phyloP scores from a whole-genome alignment of 2,113 vertebrate species.

The Protobothrops flavoviridis region DNA sequence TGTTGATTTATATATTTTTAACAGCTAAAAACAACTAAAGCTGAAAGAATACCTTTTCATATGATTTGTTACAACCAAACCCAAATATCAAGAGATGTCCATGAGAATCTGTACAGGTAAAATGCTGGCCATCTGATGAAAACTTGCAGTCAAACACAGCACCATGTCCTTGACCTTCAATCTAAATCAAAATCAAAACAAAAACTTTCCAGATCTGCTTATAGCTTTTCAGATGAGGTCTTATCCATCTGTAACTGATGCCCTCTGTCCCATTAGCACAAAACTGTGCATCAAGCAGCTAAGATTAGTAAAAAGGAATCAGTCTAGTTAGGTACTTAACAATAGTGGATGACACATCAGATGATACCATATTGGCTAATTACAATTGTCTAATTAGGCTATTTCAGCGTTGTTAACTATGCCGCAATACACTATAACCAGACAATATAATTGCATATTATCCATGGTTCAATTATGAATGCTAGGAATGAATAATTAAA shows the following conservation, averaged over 20 bases:
- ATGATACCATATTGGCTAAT: not conserved
- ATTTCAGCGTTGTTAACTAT: not conserved
- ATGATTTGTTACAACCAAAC: constrained; percentile 89
- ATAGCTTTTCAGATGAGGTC: not conserved
- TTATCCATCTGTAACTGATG: not conserved
- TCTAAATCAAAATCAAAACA: constrained; percentile 69
- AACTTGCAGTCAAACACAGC: constrained; percentile 98
- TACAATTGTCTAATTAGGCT: not conserved
- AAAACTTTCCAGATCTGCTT: not conserved
- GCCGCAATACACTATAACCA: not conserved
- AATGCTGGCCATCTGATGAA: constrained; percentile 92
- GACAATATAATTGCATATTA: not conserved
- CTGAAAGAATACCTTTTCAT: constrained; percentile 84
- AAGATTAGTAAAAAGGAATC: not conserved
- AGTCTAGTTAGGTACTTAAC: not conserved
- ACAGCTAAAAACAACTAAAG: not conserved
- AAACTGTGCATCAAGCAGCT: not conserved
- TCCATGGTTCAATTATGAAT: not conserved
- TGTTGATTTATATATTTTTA: not conserved
- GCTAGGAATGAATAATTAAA: not conserved
- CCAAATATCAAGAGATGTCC: constrained; percentile 95
- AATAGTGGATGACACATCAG: not conserved
- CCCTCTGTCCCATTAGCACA: not conserved
- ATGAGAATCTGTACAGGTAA: constrained; percentile 96
- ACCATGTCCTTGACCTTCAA: constrained; percentile 95